phyloP scores from a whole-genome alignment of 2,797 vertebrate genomes.

The Crocidura indochinensis region DNA sequence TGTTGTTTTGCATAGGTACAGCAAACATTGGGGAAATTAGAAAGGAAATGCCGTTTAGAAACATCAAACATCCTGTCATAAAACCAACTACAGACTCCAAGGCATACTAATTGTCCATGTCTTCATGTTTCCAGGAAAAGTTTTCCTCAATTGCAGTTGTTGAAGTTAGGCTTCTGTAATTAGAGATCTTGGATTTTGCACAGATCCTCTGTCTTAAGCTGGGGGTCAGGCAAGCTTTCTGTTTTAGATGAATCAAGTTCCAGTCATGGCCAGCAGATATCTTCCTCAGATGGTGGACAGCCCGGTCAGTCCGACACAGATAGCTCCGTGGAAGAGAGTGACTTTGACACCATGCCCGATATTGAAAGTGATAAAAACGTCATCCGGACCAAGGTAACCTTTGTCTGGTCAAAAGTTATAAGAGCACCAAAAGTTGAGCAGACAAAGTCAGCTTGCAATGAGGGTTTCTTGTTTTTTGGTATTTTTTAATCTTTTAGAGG shows the following conservation, averaged over 20 bases:
- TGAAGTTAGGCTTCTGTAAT: too few relatives aligned
- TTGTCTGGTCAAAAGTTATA: rapidly evolving
- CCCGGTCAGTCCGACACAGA: slow-evolving; percentile 89
- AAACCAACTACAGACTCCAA: too few relatives aligned
- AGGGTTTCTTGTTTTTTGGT: slow-evolving; percentile 18
- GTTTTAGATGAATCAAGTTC: slow-evolving; percentile 90
- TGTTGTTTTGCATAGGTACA: too few relatives aligned
- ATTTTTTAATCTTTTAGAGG: not conserved
- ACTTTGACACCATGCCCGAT: slow-evolving; percentile 92
- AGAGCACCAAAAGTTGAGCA: rapidly evolving
- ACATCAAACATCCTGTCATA: too few relatives aligned
- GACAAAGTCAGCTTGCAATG: not conserved
- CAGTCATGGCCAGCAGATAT: slow-evolving; percentile 84
- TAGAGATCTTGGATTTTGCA: too few relatives aligned
- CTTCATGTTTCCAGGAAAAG: too few relatives aligned
- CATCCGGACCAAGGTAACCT: slow-evolving; percentile 91
- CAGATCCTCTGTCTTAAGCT: too few relatives aligned
- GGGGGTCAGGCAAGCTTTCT: not conserved
- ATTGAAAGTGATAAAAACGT: slow-evolving; percentile 92
- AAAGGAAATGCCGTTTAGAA: too few relatives aligned
- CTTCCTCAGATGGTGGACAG: slow-evolving; percentile 77
- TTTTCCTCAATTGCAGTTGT: too few relatives aligned
- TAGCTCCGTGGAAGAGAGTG: slow-evolving; percentile 92
- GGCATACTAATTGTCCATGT: too few relatives aligned
- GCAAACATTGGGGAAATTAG: too few relatives aligned